These are phyloP conservation scores for Hydrocynus forskahlii DNA, from an alignment of 2,797 vertebrate species.

Conservation along the genomic window DNA sequence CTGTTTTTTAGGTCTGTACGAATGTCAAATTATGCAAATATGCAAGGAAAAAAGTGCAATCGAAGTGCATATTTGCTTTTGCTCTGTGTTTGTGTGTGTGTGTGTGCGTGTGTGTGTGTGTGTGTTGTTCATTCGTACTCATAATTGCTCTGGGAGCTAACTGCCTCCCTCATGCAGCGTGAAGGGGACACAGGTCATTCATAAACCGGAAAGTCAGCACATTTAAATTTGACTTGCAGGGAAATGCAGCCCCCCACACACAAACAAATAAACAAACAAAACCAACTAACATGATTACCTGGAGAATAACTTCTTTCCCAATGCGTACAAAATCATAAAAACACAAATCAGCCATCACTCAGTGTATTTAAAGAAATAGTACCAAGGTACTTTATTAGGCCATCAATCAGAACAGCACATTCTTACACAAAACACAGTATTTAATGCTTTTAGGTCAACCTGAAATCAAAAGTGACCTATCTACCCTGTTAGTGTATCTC, in stretches of 20 bases:
- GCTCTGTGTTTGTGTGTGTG: neutral
- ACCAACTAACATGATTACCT: slow-evolving; percentile 44
- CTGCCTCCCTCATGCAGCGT: slow-evolving; percentile 52
- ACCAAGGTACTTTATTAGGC: neutral
- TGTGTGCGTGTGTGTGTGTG: slow-evolving; percentile 4
- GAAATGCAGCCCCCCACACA: slow-evolving; percentile 32
- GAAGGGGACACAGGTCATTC: slow-evolving; percentile 57
- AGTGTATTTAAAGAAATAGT: neutral
- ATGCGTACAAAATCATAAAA: neutral
- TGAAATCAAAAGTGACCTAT: neutral
- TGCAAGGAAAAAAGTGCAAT: slow-evolving; percentile 38
- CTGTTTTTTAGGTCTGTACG: slow-evolving; percentile 40
- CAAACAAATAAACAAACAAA: slow-evolving; percentile 34
- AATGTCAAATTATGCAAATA: slow-evolving; percentile 48
- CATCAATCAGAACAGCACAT: neutral
- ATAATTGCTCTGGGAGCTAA: slow-evolving; percentile 70
- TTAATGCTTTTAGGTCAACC: neutral
- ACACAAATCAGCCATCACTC: slow-evolving; percentile 3
- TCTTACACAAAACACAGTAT: neutral
- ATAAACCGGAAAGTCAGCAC: slow-evolving; percentile 69
- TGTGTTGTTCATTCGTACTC: slow-evolving; percentile 49
- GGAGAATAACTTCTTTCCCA: slow-evolving; percentile 1
- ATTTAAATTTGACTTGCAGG: slow-evolving; percentile 63
- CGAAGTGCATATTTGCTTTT: slow-evolving; percentile 37
- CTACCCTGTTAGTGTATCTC: neutral